phyloP scores from a whole-genome alignment of 2,797 vertebrate genomes.

The Scleropages formosus region DNA sequence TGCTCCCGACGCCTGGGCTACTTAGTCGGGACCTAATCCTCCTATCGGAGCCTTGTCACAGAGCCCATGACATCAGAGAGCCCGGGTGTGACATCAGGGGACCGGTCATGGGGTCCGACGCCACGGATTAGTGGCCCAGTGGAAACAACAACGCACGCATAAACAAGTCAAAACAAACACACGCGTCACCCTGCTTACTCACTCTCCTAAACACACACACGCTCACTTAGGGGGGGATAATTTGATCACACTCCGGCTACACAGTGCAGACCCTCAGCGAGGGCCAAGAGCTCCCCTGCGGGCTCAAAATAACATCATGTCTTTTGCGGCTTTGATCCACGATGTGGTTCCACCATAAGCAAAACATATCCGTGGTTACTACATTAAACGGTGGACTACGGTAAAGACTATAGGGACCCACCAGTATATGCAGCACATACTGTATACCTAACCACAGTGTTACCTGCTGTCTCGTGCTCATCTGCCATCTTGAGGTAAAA shows the following conservation, averaged over 20 bases:
- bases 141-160: constrained; percentile 7
- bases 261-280: too few species aligned
- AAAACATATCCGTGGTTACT: too few species aligned
- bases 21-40: constrained; percentile 24
- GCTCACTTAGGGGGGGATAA: not conserved
- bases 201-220: constrained; percentile 20
- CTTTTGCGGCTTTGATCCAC: too few species aligned
- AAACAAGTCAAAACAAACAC: not conserved
- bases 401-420: too few species aligned
- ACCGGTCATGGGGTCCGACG: not conserved
- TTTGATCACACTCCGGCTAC: not conserved
- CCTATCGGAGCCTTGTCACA: constrained; percentile 1
- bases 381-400: too few species aligned
- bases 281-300: too few species aligned
- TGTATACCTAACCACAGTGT: too few species aligned
- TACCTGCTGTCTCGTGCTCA: too few species aligned
- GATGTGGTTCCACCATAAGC: too few species aligned
- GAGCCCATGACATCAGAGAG: constrained; percentile 22
- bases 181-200: not conserved
- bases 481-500: too few species aligned
- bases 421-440: too few species aligned
- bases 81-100: not conserved
- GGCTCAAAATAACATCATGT: too few species aligned
- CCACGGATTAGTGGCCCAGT: constrained; percentile 8
- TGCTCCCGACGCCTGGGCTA: constrained; percentile 3